These are phyloP conservation scores for Pongo pygmaeus DNA, from an alignment of 2,113 vertebrate species.

Conservation along the genomic window DNA sequence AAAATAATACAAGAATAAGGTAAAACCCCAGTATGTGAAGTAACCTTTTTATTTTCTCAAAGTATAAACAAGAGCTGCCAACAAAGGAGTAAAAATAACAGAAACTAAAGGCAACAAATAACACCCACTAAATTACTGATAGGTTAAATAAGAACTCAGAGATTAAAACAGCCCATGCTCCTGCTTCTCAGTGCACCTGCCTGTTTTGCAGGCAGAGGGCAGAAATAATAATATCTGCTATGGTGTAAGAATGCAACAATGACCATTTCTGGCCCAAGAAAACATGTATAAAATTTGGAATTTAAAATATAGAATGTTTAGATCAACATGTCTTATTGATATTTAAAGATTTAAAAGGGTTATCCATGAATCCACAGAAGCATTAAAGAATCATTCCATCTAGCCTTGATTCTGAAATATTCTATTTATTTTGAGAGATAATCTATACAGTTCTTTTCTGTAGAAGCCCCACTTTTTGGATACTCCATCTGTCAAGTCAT, in stretches of 20 bases:
- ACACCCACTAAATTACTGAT: neutral
- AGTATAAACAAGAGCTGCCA: neutral
- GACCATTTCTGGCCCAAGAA: neutral
- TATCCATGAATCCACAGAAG: neutral
- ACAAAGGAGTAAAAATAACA: neutral
- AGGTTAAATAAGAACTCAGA: neutral
- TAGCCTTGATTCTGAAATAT: neutral
- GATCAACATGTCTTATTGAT: neutral
- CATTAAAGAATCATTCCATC: neutral
- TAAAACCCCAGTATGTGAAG: neutral
- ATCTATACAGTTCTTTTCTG: neutral
- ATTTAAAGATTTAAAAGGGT: neutral
- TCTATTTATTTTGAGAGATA: neutral
- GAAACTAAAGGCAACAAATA: neutral
- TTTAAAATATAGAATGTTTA: neutral
- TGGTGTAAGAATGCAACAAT: neutral
- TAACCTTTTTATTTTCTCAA: neutral
- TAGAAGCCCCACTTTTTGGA: neutral
- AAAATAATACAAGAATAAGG: neutral
- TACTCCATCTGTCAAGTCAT: neutral
- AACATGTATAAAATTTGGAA: neutral
- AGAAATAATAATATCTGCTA: neutral
- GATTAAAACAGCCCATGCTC: neutral
- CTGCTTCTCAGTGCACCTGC: neutral
- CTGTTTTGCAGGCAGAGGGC: neutral